Evolutionary conservation across 2,113 vertebrate genomes (phyloP), one percentile per base, ranked within the genome.

Genomic region (Pagrus major): DNA sequence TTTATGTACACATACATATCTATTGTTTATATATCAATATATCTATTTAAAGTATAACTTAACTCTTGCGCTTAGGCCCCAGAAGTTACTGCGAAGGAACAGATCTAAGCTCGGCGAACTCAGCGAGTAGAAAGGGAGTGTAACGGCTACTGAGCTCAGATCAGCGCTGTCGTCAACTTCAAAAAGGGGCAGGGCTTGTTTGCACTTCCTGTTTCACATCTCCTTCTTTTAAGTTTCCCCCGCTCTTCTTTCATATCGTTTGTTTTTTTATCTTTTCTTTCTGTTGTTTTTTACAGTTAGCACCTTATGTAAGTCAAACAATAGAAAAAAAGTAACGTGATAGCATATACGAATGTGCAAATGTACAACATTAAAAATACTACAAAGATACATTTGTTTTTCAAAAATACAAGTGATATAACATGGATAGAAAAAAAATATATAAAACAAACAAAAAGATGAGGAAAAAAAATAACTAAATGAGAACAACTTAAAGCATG

Each of bases 331-430:
- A 94, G 91, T 93, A 95, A 93, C 89, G 93, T 95, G 95, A 95
- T 95, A 96, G 95, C 94, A 95, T 92, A 91, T 89, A 91, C 80
- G 94, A 96, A 97, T 98, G 97, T 98, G 97, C 97, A 98, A 97
- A 98, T 97, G 95, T 97, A 97, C 97, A 97, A 97, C 96, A 95
- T 94, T 83, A 87, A 81, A 91, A 91, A 90, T 87, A 90, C 96
- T 96, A 97, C 93, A 96, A 96, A 96, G 95, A 95, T 95, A 96
- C 93, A 76, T 95, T 51, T 49, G 6, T 51, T 59, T 73, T 54
- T 93, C 92, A 96, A 96, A 96, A 96, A 96, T 95, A 97, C 94
- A 95, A 94, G 78, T 81, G 78, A 93, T 88, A 91, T 81, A 89
- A 75, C 78, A 74, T 81, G 61, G 63, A 81, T 78, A 90, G 31